A percentile compares a stretch with the other conserved stretches of the same genome.
These are phyloP conservation scores for Eriosoma lanigerum DNA, from an alignment of 1,140 invertebrate genomes.

Conservation along the genomic window DNA sequence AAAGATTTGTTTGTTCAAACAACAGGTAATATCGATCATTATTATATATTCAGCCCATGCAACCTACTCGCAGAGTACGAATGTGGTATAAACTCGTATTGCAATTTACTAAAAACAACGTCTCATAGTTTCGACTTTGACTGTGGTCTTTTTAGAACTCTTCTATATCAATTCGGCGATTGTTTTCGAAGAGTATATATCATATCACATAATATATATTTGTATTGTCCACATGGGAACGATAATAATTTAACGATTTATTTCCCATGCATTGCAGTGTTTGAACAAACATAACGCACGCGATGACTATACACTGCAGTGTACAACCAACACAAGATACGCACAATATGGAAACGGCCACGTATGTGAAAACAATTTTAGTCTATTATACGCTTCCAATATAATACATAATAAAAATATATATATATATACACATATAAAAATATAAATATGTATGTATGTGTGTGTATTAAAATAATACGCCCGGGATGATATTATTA, in stretches of 20 bases:
- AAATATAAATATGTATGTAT: background rate
- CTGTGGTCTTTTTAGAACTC: background rate
- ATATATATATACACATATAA: no score
- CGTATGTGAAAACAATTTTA: background rate
- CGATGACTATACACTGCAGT: background rate
- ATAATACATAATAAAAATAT: no score
- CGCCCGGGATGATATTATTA: background rate
- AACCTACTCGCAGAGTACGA: no score
- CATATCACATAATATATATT: background rate
- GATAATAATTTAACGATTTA: slow-evolving; percentile 30
- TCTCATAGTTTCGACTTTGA: background rate
- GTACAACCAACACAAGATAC: background rate
- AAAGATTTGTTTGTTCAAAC: slow-evolving; percentile 10
- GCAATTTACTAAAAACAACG: background rate
- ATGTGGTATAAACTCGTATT: background rate
- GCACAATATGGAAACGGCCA: background rate
- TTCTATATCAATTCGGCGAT: background rate
- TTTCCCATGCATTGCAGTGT: slow-evolving; percentile 8
- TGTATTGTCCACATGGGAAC: background rate
- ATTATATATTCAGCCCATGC: background rate
- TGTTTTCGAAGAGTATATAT: background rate
- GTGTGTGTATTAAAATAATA: background rate
- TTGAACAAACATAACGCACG: slow-evolving; percentile 21
- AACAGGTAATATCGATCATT: background rate
- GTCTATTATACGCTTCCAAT: background rate